A percentile compares a stretch with the other conserved stretches of the same genome.
These are phyloP conservation scores for Adelges cooleyi DNA, from an alignment of 1,140 invertebrate genomes.

Conservation along the genomic window DNA sequence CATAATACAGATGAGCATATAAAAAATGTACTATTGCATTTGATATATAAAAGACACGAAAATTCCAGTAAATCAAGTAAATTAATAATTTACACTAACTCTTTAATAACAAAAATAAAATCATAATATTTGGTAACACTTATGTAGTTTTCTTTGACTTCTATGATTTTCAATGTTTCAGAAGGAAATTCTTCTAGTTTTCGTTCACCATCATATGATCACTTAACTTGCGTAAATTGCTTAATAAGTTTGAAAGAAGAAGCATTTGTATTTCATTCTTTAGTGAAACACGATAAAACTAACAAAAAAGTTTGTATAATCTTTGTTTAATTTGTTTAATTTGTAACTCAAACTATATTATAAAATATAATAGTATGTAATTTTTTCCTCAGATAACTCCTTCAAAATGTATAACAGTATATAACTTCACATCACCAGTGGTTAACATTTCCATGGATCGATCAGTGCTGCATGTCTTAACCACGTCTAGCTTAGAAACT, in stretches of 20 bases:
- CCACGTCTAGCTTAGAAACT: slow-evolving; percentile 62
- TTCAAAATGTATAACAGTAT: slow-evolving; percentile 37
- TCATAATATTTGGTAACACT: too few relatives aligned
- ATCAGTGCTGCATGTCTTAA: slow-evolving; percentile 59
- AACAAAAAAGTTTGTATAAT: not conserved
- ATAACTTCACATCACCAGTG: slow-evolving; percentile 60
- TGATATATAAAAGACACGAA: slow-evolving; percentile 8
- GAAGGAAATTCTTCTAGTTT: slow-evolving; percentile 33
- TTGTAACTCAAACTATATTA: too few relatives aligned
- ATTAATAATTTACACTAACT: not conserved
- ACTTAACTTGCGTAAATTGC: slow-evolving; percentile 38
- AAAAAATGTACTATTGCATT: not conserved
- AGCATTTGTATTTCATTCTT: slow-evolving; percentile 48
- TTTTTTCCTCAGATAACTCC: slow-evolving; percentile 33
- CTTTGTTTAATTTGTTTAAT: not conserved
- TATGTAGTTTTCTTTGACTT: too few relatives aligned
- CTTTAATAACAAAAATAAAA: too few relatives aligned
- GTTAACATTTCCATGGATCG: slow-evolving; percentile 52
- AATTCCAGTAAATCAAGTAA: not conserved
- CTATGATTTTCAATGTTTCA: slow-evolving; percentile 14
- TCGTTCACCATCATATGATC: slow-evolving; percentile 28
- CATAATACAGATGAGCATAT: slow-evolving; percentile 4
- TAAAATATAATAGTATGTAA: not conserved
- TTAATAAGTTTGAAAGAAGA: slow-evolving; percentile 46
- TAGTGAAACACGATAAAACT: slow-evolving; percentile 33